Conservation (phyloP, 2,888 invertebrate species). For the Osedax frankpressi region DNA sequence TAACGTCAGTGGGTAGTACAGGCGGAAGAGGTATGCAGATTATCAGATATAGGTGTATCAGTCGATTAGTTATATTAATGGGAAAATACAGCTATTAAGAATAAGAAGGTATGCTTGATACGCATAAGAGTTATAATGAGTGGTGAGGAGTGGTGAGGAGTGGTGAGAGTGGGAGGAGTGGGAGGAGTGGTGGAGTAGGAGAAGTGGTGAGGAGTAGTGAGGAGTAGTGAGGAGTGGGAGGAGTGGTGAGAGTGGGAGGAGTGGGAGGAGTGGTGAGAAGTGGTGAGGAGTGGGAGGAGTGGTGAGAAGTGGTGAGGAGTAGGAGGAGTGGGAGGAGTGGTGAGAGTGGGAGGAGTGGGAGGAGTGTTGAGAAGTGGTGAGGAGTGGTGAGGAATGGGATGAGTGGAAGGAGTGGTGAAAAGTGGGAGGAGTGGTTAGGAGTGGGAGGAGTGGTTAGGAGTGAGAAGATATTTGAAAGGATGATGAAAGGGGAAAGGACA, state of each 20-base stretch:
- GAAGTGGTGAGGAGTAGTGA: not conserved
- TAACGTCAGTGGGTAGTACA: too few relatives aligned
- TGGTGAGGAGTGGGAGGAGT: not conserved
- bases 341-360: not conserved
- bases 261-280: not conserved
- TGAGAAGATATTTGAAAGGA: not conserved
- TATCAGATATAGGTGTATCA: too few relatives aligned
- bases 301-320: not conserved
- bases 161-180: not conserved
- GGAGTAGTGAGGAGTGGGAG: not conserved
- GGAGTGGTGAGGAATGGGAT: not conserved
- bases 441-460: not conserved
- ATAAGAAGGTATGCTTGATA: too few relatives aligned
- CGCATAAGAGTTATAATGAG: too few relatives aligned
- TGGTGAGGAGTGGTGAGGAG: not conserved
- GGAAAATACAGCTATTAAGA: too few relatives aligned
- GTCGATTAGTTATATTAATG: too few relatives aligned
- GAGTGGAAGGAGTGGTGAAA: not conserved
- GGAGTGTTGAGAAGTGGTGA: not conserved
- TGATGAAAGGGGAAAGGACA: not conserved
- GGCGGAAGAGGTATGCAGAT: too few relatives aligned
- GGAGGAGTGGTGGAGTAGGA: slow-evolving; percentile 1
- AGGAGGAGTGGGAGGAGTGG: not conserved
- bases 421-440: not conserved
- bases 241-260: not conserved